Evolutionary conservation across 2,113 vertebrate species (phyloP).

Genomic region (Atlantisia rogersi): DNA sequence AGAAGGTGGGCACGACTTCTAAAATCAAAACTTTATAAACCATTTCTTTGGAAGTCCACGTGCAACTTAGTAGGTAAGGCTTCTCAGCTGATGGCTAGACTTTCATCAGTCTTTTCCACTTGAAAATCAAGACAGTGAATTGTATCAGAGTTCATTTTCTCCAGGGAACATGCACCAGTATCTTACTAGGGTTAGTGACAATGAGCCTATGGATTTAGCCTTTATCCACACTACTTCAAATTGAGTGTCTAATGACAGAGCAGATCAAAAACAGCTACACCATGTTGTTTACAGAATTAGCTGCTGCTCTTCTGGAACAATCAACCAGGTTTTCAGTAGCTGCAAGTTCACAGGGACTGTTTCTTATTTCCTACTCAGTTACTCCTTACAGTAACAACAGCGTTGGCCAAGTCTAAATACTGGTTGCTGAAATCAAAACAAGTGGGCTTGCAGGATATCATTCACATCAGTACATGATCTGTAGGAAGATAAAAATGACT

Average conservation of each 20-base stretch:
- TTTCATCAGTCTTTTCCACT: background rate
- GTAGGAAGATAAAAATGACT: background rate
- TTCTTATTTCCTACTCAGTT: background rate
- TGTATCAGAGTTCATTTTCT: background rate
- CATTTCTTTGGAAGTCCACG: background rate
- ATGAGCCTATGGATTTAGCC: background rate
- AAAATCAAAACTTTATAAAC: background rate
- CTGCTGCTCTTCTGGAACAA: background rate
- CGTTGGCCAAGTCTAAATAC: background rate
- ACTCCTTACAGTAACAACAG: background rate
- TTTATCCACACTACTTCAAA: background rate
- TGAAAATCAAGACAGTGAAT: slow-evolving; percentile 5
- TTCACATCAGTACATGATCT: background rate
- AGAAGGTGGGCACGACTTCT: background rate
- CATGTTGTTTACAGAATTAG: background rate
- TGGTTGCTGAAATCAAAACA: background rate
- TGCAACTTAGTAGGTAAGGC: background rate
- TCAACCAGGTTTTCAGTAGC: background rate
- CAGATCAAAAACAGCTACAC: background rate
- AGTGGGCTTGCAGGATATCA: background rate
- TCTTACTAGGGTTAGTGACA: background rate
- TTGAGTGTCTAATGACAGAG: background rate
- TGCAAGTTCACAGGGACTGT: background rate
- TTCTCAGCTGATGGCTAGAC: background rate
- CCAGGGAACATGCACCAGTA: background rate